These are phyloP conservation scores for Dolichopus griseipennis DNA, from an alignment of 2,888 invertebrate genomes.

Conservation along the genomic window DNA sequence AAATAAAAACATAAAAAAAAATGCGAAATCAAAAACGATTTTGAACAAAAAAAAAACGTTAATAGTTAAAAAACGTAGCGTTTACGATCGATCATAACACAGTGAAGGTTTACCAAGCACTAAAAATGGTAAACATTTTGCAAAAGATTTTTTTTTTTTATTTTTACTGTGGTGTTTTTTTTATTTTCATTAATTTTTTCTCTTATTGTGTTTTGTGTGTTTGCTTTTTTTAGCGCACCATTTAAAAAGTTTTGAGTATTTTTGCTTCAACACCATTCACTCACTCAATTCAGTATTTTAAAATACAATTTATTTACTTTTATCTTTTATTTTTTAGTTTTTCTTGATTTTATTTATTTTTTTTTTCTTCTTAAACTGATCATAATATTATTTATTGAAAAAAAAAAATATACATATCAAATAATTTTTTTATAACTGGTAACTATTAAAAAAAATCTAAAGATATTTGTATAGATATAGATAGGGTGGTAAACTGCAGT, in stretches of 20 bases:
- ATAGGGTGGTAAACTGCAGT: no score
- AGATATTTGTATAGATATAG: no score
- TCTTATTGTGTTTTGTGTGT: no score
- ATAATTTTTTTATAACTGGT: not conserved
- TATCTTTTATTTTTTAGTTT: no score
- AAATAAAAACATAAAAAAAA: not conserved
- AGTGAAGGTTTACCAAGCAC: slow-evolving; percentile 26
- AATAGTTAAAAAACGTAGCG: not conserved
- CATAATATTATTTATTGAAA: not conserved
- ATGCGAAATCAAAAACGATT: not conserved
- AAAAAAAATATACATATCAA: not conserved
- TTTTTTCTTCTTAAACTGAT: not conserved
- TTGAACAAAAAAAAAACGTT: not conserved
- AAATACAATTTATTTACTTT: not conserved
- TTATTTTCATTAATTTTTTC: no score
- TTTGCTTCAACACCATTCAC: not conserved
- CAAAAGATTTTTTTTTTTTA: not conserved
- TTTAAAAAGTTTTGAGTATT: not conserved
- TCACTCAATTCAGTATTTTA: no score
- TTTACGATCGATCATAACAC: slow-evolving; percentile 19
- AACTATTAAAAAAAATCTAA: no score
- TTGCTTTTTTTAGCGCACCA: not conserved
- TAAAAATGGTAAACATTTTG: slow-evolving; percentile 14
- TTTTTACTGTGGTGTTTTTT: no score
- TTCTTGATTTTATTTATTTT: no score